Percentiles rank a stretch among this genome's conserved stretches.
phyloP scores from a whole-genome alignment of 2,797 vertebrate species.

The Tarsius wallacei region DNA sequence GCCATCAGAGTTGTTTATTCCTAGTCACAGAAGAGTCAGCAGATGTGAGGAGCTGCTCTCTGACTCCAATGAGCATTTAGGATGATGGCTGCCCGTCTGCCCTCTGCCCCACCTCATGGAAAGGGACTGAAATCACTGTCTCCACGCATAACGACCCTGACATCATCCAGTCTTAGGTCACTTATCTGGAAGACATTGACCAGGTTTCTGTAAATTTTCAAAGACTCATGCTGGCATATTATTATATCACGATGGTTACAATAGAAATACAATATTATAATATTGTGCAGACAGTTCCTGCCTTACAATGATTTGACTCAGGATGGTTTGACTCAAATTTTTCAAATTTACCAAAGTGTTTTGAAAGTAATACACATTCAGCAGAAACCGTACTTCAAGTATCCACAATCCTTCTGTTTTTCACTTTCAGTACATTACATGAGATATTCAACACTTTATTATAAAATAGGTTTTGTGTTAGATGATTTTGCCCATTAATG shows the following conservation, averaged over 20 bases:
- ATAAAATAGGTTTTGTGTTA: neutral
- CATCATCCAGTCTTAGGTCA: neutral
- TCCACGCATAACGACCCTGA: neutral
- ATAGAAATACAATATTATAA: neutral
- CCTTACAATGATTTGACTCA: neutral
- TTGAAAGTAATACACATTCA: neutral
- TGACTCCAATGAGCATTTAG: constrained; percentile 74
- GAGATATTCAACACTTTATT: neutral
- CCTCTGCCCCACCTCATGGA: neutral
- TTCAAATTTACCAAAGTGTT: neutral
- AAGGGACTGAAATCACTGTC: constrained; percentile 37
- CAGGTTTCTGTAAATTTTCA: neutral
- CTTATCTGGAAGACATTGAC: constrained; percentile 32
- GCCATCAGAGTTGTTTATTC: constrained; percentile 85
- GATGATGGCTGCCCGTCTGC: constrained; percentile 52
- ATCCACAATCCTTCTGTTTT: neutral
- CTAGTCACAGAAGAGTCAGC: constrained; percentile 82
- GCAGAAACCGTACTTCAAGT: neutral
- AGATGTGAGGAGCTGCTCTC: constrained; percentile 83
- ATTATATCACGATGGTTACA: neutral
- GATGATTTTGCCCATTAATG: neutral
- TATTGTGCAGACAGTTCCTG: neutral
- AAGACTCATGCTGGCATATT: neutral
- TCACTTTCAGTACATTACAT: neutral
- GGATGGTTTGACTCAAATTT: neutral